Evolutionary conservation across 2,888 invertebrate genomes (phyloP).

Genomic region (Lamellibrachia satsuma): DNA sequence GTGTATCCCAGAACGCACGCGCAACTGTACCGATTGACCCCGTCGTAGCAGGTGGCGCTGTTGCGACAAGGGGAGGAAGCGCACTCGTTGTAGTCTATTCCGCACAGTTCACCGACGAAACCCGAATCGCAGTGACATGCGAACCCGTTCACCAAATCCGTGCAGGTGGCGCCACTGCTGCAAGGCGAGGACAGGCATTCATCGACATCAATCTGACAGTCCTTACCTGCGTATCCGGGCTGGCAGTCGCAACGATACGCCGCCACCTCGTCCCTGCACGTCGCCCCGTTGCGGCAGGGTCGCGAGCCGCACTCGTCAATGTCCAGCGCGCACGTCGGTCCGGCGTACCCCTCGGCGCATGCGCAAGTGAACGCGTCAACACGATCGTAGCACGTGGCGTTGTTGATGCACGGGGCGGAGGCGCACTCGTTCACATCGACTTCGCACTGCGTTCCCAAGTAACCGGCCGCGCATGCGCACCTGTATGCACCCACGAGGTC

Average conservation of each 20-base stretch:
- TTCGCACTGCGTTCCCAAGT: conserved; percentile 41
- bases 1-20: conserved; percentile 36
- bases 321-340: conserved; percentile 28
- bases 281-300: conserved; percentile 68
- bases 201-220: conserved; percentile 39
- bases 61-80: conserved; percentile 34
- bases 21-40: conserved; percentile 29
- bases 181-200: conserved; percentile 50
- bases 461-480: conserved; percentile 55
- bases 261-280: conserved; percentile 68
- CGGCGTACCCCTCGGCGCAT: conserved; percentile 26
- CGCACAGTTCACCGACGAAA: conserved; percentile 25
- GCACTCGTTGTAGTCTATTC: conserved; percentile 26
- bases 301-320: conserved; percentile 38
- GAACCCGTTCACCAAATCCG: conserved; percentile 36
- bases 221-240: conserved; percentile 28
- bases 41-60: conserved; percentile 28
- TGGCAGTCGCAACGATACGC: conserved; percentile 65
- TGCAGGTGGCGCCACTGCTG: conserved; percentile 47
- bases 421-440: conserved; percentile 68
- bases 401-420: conserved; percentile 34
- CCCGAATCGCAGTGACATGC: conserved; percentile 37
- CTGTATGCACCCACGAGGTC: conserved; percentile 41
- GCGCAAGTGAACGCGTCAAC: conserved; percentile 20
- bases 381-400: conserved; percentile 25